Base-by-base conservation (phyloP, 2,888 invertebrate genomes). In the Cerastoderma edule region DNA sequence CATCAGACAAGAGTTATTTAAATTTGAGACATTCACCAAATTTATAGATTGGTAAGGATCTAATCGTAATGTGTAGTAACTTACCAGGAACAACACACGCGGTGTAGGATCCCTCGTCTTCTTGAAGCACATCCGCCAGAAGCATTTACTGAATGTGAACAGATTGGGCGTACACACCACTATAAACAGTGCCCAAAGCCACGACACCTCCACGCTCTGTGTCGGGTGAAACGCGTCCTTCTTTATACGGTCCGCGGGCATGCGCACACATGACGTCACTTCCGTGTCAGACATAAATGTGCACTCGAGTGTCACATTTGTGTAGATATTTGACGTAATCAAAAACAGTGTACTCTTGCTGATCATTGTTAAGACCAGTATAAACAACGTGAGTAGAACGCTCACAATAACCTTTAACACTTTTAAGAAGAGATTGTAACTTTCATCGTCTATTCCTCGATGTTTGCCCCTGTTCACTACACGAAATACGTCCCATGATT, bases 361-460 rank as follows among this genome's bases (percentile, higher is more conserved):
- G 89, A 97, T 94, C 80, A 98, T 97, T 56, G 97, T 97, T 72
- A 96, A 96, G 5, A 94, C 95, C 87, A 98, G 94, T 80, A 98
- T 97, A 89, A 96, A 95, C 63, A 96, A 92, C 92, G 98, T 98
- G 73, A 97, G 97, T 85, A 97, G 93, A 85, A 96, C 93, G 93
- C 97, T 97, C 24, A 97, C 96, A 87, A 96, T 91, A 78, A 97
- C 88, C 84, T 92, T 92, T 28, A 89, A 67, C 24, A 89, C 72
- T 75, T 89, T 89, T 10, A 83, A 72, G 46, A 85, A 74, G 4
- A 80, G 65, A 60, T 79, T 86, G 50, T 85, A 79, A 16, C 79
- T 84, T n/a, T 81, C 80, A 64, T 86, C 87, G 64, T 87, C 86
- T 8, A 87, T 67, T 4, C 83, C 72, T 2, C 73, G 70, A 30